Base-by-base conservation (phyloP, 2,797 vertebrate genomes). In the Columba guinea region DNA sequence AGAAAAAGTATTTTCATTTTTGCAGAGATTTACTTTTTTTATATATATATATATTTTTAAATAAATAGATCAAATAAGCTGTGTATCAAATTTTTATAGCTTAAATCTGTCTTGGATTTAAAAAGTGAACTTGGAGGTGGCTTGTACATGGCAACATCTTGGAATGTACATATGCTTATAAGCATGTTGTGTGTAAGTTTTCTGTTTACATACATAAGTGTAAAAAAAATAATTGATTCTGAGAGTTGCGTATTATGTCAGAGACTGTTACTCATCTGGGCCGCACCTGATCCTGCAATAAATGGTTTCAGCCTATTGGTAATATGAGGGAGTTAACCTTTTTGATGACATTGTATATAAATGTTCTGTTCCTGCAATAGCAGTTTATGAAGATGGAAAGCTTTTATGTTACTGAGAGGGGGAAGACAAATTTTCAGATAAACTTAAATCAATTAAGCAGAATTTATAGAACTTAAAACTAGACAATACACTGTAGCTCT, bases 401-500 rank as follows among this genome's bases (percentile, higher is more conserved):
- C 48, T 71, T 94, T 78, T 76, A 13, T 58, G 44, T 68, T 86
- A 51, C 59, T 67, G 37, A 84, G 24, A 81, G 28, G 37, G 30
- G 52, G 41, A 81, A 67, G 20, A 78, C 17, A 77, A 75, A n/a
- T 62, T 21, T 37, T 70, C 48, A 70, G 37, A 92, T 64, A 56
- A 75, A 90, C 20, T 44, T 85, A 37, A 60, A 58, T 75, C 64
- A 69, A 53, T 89, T 83, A 77, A 87, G 24, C 13, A 73, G 69
- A 94, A 90, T 68, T 74, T 81, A 30, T 11, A 70, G 56, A 93
- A 62, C 35, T 77, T 27, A 24, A 91, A 84, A 48, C 35, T 35
- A 76, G 49, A 68, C 24, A 77, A 80, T 78, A 86, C 81, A 53
- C 71, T 95, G 80, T 84, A 85, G 46, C 76, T 94, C 85, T 84